Base-by-base conservation (phyloP, 2,113 vertebrate genomes). In the Larimichthys polyactis region DNA sequence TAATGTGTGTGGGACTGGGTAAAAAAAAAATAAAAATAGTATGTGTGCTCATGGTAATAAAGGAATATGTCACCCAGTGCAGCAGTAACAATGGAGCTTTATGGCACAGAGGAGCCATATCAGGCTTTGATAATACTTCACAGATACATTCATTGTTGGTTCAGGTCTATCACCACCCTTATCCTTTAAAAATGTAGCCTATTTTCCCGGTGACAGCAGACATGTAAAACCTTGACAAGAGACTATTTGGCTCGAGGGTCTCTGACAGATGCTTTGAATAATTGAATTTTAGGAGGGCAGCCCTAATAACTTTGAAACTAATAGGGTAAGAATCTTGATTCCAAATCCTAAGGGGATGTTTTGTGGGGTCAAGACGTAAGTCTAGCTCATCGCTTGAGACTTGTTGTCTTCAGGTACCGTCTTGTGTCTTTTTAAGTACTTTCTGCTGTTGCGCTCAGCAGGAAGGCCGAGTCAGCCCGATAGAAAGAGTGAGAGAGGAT, bases 231-330 rank as follows among this genome's bases (percentile, higher is more conserved):
- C 68, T 62, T 71, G 51, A 76, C 24, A 32, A 32, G 62, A 66
- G 71, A 68, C 76, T 67, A 6, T 87, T 80, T 83, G 12, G 82
- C 88, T 87, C 1, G 36, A 80, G 88, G 85, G 67, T 81, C 29
- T 77, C 49, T 75, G 55, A 79, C 77, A 78, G 85, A 84, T 83
- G 80, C 80, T 83, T 36, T 1, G 32, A 80, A 86, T 82, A 82
- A 88, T 84, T 86, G 70, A 90, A 90, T 81, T 87, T 88, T 60
- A 71, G 55, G 57, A 40, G 68, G 75, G 68, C 71, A 78, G 59
- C 76, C 69, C 58, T 71, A 82, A 65, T 71, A 84, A 60, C 75
- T 79, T 64, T 67, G 59, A 86, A 77, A 74, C 63, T 76, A 86
- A 88, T 66, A 54, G 44, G 75, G 71, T 82, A 51, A 69, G 57